Base-by-base conservation (phyloP, 2,888 invertebrate genomes). In the Eudasyphora cyanicolor region DNA sequence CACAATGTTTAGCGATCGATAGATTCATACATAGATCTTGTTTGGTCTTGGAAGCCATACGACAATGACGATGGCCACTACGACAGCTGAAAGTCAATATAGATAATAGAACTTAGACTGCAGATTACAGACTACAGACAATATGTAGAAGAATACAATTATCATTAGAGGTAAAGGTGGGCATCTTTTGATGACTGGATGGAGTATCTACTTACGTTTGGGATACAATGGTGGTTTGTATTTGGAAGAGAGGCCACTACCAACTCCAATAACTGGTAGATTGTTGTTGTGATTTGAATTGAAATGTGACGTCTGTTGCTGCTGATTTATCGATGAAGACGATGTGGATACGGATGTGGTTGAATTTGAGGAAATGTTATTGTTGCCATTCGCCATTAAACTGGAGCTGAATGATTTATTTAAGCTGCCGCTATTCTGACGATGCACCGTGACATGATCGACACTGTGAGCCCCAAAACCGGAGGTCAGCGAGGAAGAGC, bases 171-270 rank as follows among this genome's bases (percentile, higher is more conserved):
- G 5, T 10, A 45, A n/a, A 45, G 35, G 35, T 5, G 35, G 35
- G 6, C 5, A 35, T 7, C 35, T 5, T 7, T 35, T 7, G 35
- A 35, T n/a, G n/a, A 35, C 57, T 14, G 60, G 12, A 27, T 67
- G 21, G 17, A 21, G 8, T 67, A 4, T 0, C 17, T 57, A 78
- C 78, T 78, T 78, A 78, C 78, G 78, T 49, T 78, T 78, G 32
- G 78, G 71, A 78, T 49, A 71, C 21, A 67, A 24, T 19, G 67
- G 67, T 42, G 67, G 67, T 27, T 57, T 57, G 24, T 35, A 67
- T 21, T 42, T 67, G 42, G 21, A 12, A 14, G 24, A 42, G 12
- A 67, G 67, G 19, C 67, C 67, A 21, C 32, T 35, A 17, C 14
- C 10, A 21, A 19, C 42, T 1, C 64, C 21, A 2, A 38, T 24